Percentiles rank a stretch among this genome's conserved stretches.
These are phyloP conservation scores for Dastarcus helophoroides DNA, from an alignment of 2,888 invertebrate genomes.

Conservation along the genomic window DNA sequence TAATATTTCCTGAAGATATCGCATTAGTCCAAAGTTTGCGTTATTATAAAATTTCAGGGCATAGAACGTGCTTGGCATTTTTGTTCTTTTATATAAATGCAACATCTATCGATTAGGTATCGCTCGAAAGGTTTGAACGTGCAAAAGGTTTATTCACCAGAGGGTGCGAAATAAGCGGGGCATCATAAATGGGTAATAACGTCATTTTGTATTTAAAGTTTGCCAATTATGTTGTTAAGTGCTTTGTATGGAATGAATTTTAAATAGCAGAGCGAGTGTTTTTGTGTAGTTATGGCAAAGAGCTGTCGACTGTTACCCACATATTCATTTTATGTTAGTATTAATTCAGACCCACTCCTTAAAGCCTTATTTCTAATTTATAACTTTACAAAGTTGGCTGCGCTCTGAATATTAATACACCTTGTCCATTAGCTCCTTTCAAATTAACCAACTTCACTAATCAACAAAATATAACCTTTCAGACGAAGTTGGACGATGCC, in stretches of 20 bases:
- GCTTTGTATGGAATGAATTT: constrained; percentile 26
- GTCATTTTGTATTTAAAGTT: constrained; percentile 23
- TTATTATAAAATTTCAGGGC: too few species aligned
- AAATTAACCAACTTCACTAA: too few species aligned
- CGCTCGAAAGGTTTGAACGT: background rate
- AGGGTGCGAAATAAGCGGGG: background rate
- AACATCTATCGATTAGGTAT: background rate
- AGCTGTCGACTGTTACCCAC: constrained; percentile 12
- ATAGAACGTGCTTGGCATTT: too few species aligned
- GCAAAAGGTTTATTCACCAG: background rate
- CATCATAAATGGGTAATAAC: constrained; percentile 15
- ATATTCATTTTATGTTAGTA: constrained; percentile 20
- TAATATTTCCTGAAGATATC: too few species aligned
- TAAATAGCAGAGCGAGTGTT: constrained; percentile 20
- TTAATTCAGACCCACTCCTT: constrained; percentile 20
- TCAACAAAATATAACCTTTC: too few species aligned
- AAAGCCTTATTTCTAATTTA: constrained; percentile 22
- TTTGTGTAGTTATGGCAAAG: constrained; percentile 14
- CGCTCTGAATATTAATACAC: constrained; percentile 13
- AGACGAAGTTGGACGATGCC: too few species aligned
- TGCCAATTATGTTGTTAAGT: constrained; percentile 27
- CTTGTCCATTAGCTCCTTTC: too few species aligned
- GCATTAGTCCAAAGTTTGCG: too few species aligned
- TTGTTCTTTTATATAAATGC: background rate
- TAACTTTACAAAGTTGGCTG: constrained; percentile 19